These are phyloP conservation scores for Acanthosoma haemorrhoidale DNA, from an alignment of 2,888 invertebrate genomes.

Conservation along the genomic window DNA sequence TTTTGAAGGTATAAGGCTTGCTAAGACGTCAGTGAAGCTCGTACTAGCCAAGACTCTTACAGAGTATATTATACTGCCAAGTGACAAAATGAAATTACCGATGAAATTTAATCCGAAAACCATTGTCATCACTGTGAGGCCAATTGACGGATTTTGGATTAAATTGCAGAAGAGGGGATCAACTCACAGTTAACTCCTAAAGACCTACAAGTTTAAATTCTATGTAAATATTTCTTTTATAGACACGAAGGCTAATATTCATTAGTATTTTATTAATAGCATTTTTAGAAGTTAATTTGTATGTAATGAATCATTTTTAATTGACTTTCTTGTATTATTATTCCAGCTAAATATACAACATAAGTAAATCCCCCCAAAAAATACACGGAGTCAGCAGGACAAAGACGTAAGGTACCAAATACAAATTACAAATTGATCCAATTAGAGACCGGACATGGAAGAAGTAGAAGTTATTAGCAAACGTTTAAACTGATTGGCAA, in stretches of 20 bases:
- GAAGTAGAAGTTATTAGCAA: too few species aligned
- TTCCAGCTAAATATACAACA: too few species aligned
- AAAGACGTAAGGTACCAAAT: too few species aligned
- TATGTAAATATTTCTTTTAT: neutral
- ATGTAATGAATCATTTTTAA: too few species aligned
- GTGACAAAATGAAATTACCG: neutral
- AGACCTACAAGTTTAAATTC: neutral
- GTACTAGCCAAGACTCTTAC: neutral
- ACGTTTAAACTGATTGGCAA: too few species aligned
- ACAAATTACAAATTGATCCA: too few species aligned
- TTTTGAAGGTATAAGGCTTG: conserved; percentile 22
- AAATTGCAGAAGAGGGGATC: neutral
- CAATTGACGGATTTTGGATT: neutral
- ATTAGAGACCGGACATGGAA: too few species aligned
- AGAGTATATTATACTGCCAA: neutral
- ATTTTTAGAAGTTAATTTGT: too few species aligned
- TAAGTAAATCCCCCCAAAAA: too few species aligned
- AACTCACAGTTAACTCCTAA: neutral
- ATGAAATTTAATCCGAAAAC: neutral
- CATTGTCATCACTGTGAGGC: neutral
- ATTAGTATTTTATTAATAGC: neutral
- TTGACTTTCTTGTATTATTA: too few species aligned
- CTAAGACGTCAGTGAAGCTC: conserved; percentile 16
- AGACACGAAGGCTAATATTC: neutral
- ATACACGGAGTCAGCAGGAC: too few species aligned